A percentile compares a stretch with the other conserved stretches of the same genome.
Evolutionary conservation across 2,797 vertebrate genomes (phyloP).

Genomic region (Gymnopithys bicolor): DNA sequence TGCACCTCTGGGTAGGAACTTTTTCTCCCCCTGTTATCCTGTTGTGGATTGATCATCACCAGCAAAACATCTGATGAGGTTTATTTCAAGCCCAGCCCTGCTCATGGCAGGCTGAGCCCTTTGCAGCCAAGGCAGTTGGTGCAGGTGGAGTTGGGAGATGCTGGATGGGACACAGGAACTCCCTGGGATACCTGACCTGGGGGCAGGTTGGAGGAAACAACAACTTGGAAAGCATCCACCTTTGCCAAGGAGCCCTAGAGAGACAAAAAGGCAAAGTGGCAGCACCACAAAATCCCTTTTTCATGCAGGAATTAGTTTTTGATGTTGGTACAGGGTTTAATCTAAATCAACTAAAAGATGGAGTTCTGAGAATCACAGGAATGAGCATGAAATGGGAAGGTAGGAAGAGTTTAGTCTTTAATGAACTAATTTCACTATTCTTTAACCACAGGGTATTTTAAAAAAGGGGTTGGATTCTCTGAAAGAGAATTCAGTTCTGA

Average conservation of each 20-base stretch:
- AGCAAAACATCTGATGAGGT: neutral
- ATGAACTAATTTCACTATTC: constrained; percentile 35
- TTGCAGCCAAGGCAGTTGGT: neutral
- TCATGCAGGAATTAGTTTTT: constrained; percentile 27
- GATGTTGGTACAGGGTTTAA: constrained; percentile 25
- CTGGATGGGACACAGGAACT: neutral
- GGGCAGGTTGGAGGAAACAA: neutral
- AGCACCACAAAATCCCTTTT: neutral
- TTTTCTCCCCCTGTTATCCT: fast-evolving
- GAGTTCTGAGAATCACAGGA: constrained; percentile 23
- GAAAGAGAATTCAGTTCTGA: neutral
- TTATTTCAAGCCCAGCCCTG: neutral
- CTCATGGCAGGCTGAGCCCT: neutral
- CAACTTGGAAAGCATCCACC: neutral
- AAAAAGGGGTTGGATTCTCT: neutral
- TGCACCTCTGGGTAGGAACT: neutral
- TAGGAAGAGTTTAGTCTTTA: constrained; percentile 17
- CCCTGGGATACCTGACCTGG: neutral
- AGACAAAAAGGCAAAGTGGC: neutral
- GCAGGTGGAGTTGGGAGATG: fast-evolving
- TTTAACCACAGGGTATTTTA: neutral
- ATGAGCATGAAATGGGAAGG: constrained; percentile 19
- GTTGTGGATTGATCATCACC: neutral
- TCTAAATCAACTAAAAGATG: neutral
- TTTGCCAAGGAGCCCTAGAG: neutral